A percentile compares a stretch with the other conserved stretches of the same genome.
These are phyloP conservation scores for Paramormyrops kingsleyae DNA, from an alignment of 2,113 vertebrate species.

Conservation along the genomic window DNA sequence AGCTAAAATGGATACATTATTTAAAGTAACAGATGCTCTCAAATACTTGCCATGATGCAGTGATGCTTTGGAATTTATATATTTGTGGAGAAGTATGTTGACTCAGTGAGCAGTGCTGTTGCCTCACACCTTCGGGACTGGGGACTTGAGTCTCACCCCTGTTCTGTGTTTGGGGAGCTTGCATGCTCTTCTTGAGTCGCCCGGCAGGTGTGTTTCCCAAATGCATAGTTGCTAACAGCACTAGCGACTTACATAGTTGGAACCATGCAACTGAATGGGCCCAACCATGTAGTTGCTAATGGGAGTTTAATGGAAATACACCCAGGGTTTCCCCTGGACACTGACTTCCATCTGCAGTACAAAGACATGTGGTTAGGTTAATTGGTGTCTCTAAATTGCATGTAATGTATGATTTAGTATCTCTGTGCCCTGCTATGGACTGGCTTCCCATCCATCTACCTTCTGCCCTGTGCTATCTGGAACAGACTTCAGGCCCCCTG, in stretches of 20 bases:
- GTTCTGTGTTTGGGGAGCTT: background rate
- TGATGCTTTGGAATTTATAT: background rate
- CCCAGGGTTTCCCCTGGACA: background rate
- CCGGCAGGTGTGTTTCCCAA: background rate
- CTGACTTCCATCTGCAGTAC: background rate
- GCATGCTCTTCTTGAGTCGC: background rate
- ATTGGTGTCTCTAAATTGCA: background rate
- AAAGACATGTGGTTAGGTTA: background rate
- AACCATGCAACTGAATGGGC: background rate
- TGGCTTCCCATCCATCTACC: background rate
- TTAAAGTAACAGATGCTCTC: background rate
- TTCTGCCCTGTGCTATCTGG: background rate
- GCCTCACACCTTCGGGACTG: background rate
- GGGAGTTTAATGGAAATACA: background rate
- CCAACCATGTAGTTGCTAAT: background rate
- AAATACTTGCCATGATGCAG: background rate
- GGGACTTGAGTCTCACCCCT: background rate
- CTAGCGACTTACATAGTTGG: background rate
- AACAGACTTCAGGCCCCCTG: background rate
- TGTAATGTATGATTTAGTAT: background rate
- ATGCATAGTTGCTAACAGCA: background rate
- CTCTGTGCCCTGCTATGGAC: background rate
- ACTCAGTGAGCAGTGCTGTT: background rate
- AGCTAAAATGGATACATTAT: background rate
- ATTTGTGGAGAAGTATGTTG: background rate